Percentiles rank a stretch among this genome's conserved stretches.
phyloP scores from a whole-genome alignment of 2,113 vertebrate genomes.

The Carassius carassius region DNA sequence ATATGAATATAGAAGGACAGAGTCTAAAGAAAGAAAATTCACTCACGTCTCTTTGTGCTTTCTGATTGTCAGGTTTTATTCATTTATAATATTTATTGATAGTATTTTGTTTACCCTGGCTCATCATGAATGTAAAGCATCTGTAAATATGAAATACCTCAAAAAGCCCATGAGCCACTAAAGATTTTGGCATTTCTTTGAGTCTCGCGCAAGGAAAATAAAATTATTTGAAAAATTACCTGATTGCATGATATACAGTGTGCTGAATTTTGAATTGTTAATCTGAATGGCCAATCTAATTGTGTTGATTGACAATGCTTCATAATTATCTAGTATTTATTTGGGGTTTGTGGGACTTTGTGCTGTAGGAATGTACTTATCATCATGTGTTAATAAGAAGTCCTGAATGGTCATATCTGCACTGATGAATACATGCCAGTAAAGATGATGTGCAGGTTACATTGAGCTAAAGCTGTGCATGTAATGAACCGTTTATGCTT shows the following conservation, averaged over 20 bases:
- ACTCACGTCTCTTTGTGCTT: conserved; percentile 49
- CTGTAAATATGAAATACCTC: conserved; percentile 39
- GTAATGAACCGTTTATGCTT: conserved; percentile 38
- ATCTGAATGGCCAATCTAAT: background rate
- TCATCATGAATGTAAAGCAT: conserved; percentile 54
- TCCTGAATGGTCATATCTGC: conserved; percentile 24
- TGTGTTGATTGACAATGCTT: background rate
- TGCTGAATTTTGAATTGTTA: background rate
- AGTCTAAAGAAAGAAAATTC: conserved; percentile 39
- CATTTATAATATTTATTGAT: conserved; percentile 51
- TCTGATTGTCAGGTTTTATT: conserved; percentile 64
- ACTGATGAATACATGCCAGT: conserved; percentile 51
- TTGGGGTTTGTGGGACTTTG: conserved; percentile 2
- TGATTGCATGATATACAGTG: conserved; percentile 13
- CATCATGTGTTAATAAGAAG: conserved; percentile 6
- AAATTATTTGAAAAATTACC: conserved; percentile 12
- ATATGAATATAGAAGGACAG: background rate
- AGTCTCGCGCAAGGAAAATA: background rate
- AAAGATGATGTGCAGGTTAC: conserved; percentile 40
- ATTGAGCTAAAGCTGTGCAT: conserved; percentile 42
- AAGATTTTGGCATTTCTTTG: conserved; percentile 32
- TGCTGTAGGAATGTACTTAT: conserved; percentile 5
- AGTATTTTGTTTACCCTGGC: conserved; percentile 33
- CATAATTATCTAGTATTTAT: background rate
- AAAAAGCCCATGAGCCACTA: conserved; percentile 32